These are phyloP conservation scores for Serrognathus titanus DNA, from an alignment of 2,888 invertebrate species.

Conservation along the genomic window DNA sequence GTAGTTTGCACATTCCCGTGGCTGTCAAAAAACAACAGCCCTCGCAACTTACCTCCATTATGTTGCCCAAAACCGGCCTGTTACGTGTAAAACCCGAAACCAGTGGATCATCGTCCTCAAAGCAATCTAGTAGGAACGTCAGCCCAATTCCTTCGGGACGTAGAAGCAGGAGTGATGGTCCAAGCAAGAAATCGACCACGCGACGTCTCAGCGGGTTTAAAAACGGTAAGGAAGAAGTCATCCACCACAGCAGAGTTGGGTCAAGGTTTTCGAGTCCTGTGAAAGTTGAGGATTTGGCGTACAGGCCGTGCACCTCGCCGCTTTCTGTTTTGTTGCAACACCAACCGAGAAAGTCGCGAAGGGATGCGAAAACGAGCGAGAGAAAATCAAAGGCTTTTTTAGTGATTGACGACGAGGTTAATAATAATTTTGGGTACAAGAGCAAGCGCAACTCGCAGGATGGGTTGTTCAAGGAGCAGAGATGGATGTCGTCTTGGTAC, in stretches of 20 bases:
- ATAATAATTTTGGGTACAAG: constrained; percentile 23
- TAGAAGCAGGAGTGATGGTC: constrained; percentile 22
- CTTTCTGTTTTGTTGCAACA: constrained; percentile 17
- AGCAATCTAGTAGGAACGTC: constrained; percentile 12
- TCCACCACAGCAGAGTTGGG: constrained; percentile 14
- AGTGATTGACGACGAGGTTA: constrained; percentile 31
- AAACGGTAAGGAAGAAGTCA: constrained; percentile 8
- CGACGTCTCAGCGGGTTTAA: not conserved
- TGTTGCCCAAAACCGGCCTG: not conserved
- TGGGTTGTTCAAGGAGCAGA: constrained; percentile 38
- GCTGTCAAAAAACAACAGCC: constrained; percentile 10
- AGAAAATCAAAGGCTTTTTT: constrained; percentile 32
- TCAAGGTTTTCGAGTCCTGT: constrained; percentile 40
- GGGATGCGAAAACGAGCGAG: constrained; percentile 19
- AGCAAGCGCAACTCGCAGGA: constrained; percentile 13
- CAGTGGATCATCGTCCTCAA: constrained; percentile 6
- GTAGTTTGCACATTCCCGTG: constrained; percentile 10
- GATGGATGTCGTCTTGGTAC: constrained; percentile 53
- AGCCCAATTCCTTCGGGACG: constrained; percentile 16
- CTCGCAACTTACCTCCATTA: not conserved
- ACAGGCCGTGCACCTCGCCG: constrained; percentile 22
- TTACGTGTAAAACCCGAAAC: not conserved
- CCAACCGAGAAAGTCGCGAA: constrained; percentile 13
- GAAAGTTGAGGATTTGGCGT: constrained; percentile 33
- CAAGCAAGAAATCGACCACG: not conserved